A percentile compares a stretch with the other conserved stretches of the same genome.
These are phyloP conservation scores for Melitaea cinxia DNA, from an alignment of 1,140 invertebrate species.

Conservation along the genomic window DNA sequence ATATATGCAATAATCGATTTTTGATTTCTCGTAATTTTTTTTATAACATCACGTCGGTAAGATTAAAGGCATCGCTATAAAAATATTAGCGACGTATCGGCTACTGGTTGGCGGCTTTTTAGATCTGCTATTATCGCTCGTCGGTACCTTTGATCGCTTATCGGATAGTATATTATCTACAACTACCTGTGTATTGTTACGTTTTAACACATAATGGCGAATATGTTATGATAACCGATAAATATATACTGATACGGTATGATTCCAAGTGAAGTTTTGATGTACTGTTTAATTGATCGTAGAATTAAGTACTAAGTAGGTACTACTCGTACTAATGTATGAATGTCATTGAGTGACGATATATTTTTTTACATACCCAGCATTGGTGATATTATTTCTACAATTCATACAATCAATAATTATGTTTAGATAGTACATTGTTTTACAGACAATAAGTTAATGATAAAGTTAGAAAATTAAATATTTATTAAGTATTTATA, in stretches of 20 bases:
- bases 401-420: too few species aligned
- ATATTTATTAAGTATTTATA: too few species aligned
- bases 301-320: too few species aligned
- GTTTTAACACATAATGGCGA: conserved; percentile 56
- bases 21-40: conserved; percentile 39
- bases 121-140: conserved; percentile 59
- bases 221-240: conserved; percentile 55
- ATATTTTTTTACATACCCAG: too few species aligned
- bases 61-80: conserved; percentile 65
- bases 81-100: conserved; percentile 60
- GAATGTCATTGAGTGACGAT: too few species aligned
- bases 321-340: too few species aligned
- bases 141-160: conserved; percentile 66
- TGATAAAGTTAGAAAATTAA: too few species aligned
- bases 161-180: conserved; percentile 62
- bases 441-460: too few species aligned
- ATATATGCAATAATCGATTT: too few species aligned
- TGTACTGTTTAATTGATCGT: neutral
- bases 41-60: conserved; percentile 41
- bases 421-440: too few species aligned
- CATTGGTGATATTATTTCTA: too few species aligned
- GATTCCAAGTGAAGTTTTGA: conserved; percentile 15
- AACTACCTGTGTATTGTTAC: conserved; percentile 75
- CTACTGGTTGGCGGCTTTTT: conserved; percentile 66
- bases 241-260: conserved; percentile 19